Percentiles rank a stretch among this genome's conserved stretches.
Conservation (phyloP, 2,888 invertebrate genomes). For the Limnephilus lunatus region DNA sequence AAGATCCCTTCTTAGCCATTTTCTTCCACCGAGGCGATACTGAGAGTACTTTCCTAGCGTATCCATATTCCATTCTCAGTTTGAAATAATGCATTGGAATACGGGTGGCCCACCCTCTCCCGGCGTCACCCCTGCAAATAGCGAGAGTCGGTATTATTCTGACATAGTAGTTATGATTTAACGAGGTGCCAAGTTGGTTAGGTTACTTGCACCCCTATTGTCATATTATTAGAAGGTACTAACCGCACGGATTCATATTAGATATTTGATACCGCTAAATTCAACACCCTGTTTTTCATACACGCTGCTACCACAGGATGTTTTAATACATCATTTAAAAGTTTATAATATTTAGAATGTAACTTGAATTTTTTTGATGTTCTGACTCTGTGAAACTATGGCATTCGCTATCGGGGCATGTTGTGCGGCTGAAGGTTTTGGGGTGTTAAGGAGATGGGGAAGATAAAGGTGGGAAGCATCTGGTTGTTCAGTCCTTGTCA, state of each 20-base stretch:
- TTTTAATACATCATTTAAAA: too few relatives aligned
- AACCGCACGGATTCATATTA: conserved; percentile 2
- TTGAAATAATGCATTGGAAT: not conserved
- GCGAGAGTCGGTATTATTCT: not conserved
- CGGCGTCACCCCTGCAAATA: not conserved
- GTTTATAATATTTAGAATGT: too few relatives aligned
- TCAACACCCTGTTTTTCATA: not conserved
- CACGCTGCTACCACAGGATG: not conserved
- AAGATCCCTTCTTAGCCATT: too few relatives aligned
- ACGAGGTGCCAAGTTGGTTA: conserved; percentile 21
- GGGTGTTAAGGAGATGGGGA: too few relatives aligned
- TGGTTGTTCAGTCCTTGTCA: too few relatives aligned
- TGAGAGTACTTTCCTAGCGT: not conserved
- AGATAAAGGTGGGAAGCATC: too few relatives aligned
- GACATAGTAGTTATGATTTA: conserved; percentile 6
- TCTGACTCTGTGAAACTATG: too few relatives aligned
- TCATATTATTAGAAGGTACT: conserved; percentile 7
- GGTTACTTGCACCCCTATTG: not conserved
- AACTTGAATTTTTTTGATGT: too few relatives aligned
- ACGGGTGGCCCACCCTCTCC: not conserved
- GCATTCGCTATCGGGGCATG: too few relatives aligned
- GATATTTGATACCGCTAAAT: conserved; percentile 24
- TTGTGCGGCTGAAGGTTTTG: too few relatives aligned
- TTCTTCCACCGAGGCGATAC: not conserved
- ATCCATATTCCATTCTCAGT: not conserved